Evolutionary conservation across 2,888 invertebrate genomes (phyloP), one percentile per base, ranked within the genome.

Genomic region (Catotricha subobsoleta): DNA sequence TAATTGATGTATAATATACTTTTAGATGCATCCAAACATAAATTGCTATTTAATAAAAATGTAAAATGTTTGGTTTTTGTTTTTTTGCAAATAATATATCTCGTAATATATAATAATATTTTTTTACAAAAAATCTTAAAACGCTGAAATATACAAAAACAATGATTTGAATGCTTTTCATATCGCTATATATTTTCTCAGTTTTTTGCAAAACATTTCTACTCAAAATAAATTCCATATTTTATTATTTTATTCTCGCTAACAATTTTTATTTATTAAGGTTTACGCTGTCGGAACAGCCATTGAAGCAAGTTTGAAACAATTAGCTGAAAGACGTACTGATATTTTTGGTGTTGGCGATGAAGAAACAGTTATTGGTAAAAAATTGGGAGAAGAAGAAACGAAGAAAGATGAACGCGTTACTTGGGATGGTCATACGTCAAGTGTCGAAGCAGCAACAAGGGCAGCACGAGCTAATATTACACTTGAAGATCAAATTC

Each of bases 321-420:
- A 88, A 57, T 68, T 98, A 54, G 98, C 98, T 0, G 97, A 98
- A 60, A 76, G 98, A 50, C 91, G 98, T 80, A 97, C 98, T 2
- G 98, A 98, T 71, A 98, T 98, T 64, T 99, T 99, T 67, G 98
- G 98, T 65, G 87, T 91, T 46, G 97, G 97, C 43, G 90, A 90
- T 59, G 95, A 97, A 61, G 98, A 98, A 70, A 95, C 97, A 0
- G 88, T 90, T 19, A 99, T 98, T 58, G 98, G 98, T 68, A 94
- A 94, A 67, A 98, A 97, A 68, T 83, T 94, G 46, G 90, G 90
- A 2, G 90, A 90, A 57, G 83, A 84, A 52, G 86, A 86, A 61
- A 72, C 74, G 27, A 72, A 74, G 48, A 80, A 87, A 50, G 87
- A 88, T 54, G 90, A 90, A 57, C 75, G 84, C 52, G 88, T 91